Evolutionary conservation across 2,113 vertebrate species (phyloP).

Genomic region (Syrmaticus mikado): DNA sequence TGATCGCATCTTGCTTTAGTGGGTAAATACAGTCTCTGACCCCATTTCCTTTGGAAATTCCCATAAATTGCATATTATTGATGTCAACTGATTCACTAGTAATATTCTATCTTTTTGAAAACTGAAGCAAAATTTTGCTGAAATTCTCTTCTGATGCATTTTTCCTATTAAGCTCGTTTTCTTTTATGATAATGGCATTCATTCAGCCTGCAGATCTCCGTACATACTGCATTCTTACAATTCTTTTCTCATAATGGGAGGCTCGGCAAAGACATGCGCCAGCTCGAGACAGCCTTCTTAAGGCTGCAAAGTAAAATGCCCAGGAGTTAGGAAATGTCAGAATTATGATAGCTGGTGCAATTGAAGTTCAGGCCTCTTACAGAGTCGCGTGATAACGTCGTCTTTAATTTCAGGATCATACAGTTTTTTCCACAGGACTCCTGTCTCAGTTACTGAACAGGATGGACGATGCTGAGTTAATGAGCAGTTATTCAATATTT

Average conservation of each 20-base stretch:
- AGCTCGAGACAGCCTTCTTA: not conserved
- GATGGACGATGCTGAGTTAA: conserved; percentile 63
- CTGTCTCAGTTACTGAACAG: conserved; percentile 39
- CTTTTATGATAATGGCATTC: not conserved
- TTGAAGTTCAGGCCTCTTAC: not conserved
- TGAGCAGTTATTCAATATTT: conserved; percentile 75
- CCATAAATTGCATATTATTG: not conserved
- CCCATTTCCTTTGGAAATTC: not conserved
- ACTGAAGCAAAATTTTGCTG: not conserved
- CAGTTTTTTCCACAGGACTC: conserved; percentile 13
- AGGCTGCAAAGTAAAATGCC: conserved; percentile 13
- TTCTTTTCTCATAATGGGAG: not conserved
- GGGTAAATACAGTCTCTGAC: not conserved
- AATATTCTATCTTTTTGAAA: not conserved
- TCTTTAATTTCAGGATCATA: conserved; percentile 31
- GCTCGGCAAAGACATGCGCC: not conserved
- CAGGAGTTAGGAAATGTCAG: not conserved
- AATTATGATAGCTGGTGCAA: not conserved
- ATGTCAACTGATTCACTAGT: not conserved
- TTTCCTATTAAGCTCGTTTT: not conserved
- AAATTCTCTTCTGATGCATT: not conserved
- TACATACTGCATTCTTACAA: not conserved
- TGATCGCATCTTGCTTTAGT: not conserved
- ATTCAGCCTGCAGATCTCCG: not conserved
- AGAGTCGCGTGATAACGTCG: not conserved